Evolutionary conservation across 2,797 vertebrate species (phyloP), one percentile per base, ranked within the genome.

Genomic region (Discoglossus pictus): DNA sequence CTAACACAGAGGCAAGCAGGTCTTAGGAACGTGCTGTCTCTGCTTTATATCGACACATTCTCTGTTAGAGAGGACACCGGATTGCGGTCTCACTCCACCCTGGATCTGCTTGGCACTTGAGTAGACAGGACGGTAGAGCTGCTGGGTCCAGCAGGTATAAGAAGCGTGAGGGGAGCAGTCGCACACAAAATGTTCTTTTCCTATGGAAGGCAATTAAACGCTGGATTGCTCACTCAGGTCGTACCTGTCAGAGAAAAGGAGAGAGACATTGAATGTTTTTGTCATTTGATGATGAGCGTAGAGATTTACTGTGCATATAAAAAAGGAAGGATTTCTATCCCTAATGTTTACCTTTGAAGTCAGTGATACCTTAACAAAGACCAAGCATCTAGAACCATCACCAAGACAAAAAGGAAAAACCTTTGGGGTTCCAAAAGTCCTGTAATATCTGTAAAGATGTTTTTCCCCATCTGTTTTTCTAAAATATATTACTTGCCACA

Each of bases 191-290:
- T 50, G 20, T 6, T 25, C 5, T 16, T 24, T 16, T 20, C 1
- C 34, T 13, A 34, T 10, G 17, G 2, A 21, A 1, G 2, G 60
- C 23, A 36, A 52, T 71, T 83, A 84, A 40, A 78, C 72, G 60
- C 67, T 70, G 34, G 73, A 58, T 39, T 74, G 79, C 63, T 87
- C 82, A n/a, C 73, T 84, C 68, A 96, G 80, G 67, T 90, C 86
- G 68, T 92, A 93, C 93, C 94, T 96, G 76, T 12, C 61, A 61
- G 44, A 77, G 34, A 10, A 43, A n/a, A n/a, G n/a, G 65, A 25
- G 36, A 56, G 24, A 78, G 47, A 39, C 3, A 20, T 17, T 2
- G 4, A 27, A 44, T 13, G 23, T 9, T 2, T 7, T 48, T 15
- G 55, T 15, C n/a, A n/a, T n/a, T n/a, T n/a, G n/a, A n/a, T n/a